phyloP scores from a whole-genome alignment of 2,797 vertebrate genomes.

The Manis javanica region DNA sequence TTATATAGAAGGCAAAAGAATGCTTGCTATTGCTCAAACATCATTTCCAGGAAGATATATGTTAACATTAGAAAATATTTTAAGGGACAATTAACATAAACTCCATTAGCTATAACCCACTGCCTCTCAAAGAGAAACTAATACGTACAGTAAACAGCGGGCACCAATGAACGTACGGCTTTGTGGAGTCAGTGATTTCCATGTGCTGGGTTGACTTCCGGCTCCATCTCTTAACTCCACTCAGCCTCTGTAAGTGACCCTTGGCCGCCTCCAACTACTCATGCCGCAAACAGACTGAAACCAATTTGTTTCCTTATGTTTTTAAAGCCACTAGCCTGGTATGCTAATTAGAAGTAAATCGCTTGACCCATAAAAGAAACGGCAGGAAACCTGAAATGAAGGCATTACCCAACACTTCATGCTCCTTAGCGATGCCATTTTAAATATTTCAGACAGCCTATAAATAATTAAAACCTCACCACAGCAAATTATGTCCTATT shows the following conservation, averaged over 20 bases:
- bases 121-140: neutral
- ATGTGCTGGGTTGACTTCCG: slow-evolving; percentile 35
- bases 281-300: slow-evolving; percentile 79
- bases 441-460: slow-evolving; percentile 89
- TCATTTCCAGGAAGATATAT: slow-evolving; percentile 41
- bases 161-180: neutral
- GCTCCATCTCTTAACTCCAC: slow-evolving; percentile 52
- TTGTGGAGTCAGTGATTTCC: slow-evolving; percentile 37
- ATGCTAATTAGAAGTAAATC: slow-evolving; percentile 88
- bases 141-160: neutral
- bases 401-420: slow-evolving; percentile 89
- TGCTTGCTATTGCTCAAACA: slow-evolving; percentile 30
- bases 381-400: slow-evolving; percentile 88
- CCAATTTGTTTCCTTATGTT: slow-evolving; percentile 86
- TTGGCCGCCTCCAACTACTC: slow-evolving; percentile 75
- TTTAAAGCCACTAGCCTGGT: slow-evolving; percentile 84
- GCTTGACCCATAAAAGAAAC: slow-evolving; percentile 88
- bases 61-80: slow-evolving; percentile 13
- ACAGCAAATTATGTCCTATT: slow-evolving; percentile 91
- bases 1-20: slow-evolving; percentile 4
- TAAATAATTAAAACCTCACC: slow-evolving; percentile 91
- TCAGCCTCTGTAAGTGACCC: slow-evolving; percentile 79
- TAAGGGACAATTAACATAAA: slow-evolving; percentile 63
- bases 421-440: slow-evolving; percentile 89
- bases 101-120: slow-evolving; percentile 13